Percentiles rank a stretch among this genome's conserved stretches.
phyloP scores from a whole-genome alignment of 92 coral and sea anemone species.

The Epizoanthus rinbou region DNA sequence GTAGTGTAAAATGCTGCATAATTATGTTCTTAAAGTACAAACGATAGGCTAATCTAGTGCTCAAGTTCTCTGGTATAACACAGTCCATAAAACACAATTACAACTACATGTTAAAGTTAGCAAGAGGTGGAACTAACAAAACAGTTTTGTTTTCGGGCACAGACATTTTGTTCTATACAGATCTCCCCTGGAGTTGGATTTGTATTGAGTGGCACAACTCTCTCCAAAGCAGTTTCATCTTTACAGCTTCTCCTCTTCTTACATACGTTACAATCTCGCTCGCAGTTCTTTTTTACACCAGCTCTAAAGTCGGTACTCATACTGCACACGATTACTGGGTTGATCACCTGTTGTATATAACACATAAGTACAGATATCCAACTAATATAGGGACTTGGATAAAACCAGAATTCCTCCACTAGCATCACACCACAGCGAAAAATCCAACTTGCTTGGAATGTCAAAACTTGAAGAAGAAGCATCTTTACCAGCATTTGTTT shows the following conservation, averaged over 20 bases:
- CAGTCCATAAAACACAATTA: too few relatives aligned
- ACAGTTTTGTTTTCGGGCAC: not conserved
- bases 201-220: not conserved
- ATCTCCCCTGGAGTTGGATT: constrained; percentile 14
- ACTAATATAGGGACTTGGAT: constrained; percentile 31
- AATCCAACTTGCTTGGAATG: constrained; percentile 43
- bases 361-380: constrained; percentile 60
- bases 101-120: too few relatives aligned
- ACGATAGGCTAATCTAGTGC: too few relatives aligned
- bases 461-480: constrained; percentile 50
- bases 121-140: not conserved
- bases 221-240: constrained; percentile 1
- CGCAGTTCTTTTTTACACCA: constrained; percentile 6
- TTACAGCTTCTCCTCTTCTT: not conserved
- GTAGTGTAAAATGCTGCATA: too few relatives aligned
- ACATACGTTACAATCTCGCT: not conserved
- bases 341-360: constrained; percentile 75
- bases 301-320: constrained; percentile 79
- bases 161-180: not conserved
- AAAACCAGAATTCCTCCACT: not conserved
- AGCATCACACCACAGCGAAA: constrained; percentile 22
- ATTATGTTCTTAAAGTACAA: too few relatives aligned
- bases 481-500: constrained; percentile 63
- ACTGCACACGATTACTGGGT: constrained; percentile 69
- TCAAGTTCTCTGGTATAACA: too few relatives aligned